Base-by-base conservation (phyloP, 2,797 vertebrate genomes). In the Enteromius viviparus region DNA sequence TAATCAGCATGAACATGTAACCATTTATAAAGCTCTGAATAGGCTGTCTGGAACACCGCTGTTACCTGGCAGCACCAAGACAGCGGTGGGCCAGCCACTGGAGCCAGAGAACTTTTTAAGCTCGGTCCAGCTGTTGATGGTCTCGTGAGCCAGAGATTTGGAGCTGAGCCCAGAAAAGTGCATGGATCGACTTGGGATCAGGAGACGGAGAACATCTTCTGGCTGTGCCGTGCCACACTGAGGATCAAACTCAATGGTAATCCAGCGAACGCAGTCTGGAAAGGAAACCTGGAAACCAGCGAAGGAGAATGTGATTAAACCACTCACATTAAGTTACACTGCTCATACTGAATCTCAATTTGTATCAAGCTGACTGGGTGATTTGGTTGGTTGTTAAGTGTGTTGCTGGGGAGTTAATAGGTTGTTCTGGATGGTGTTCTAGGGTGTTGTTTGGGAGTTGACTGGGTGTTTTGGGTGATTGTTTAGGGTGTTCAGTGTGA, bases 221-320 rank as follows among this genome's bases (percentile, higher is more conserved):
- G 97, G 96, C 69, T 99, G 98, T n/a, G 98, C 98, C 0, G 98
- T 99, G 79, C 97, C 97, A 91, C 98, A 99, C 86, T 98, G 97
- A 53, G 95, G 94, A 87, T 99, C 98, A 91, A 99, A 99, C 87
- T 99, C 98, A 0, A 99, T 94, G 55, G 97, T 97, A 85, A 98
- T 98, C 98, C 98, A 99, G 37, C 97, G 94, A 69, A 99, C 98
- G 80, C 98, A 99, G 86, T 99, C 98, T 83, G 98, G 98, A 88
- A 99, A 99, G 17, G 96, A 96, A 14, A 98, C 97, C 98, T 99
- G 84, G 84, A 77, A 87, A 84, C 53, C 37, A 74, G 53, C 11
- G 10, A 5, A 74, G 66, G 11, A 6, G 12, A 21, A 71, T 23
- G 37, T 15, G 1, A 60, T 66, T 51, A 6, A 65, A 26, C 10